Evolutionary conservation across 1,140 invertebrate species (phyloP), one percentile per base, ranked within the genome.

Genomic region (Bombus terrestris): DNA sequence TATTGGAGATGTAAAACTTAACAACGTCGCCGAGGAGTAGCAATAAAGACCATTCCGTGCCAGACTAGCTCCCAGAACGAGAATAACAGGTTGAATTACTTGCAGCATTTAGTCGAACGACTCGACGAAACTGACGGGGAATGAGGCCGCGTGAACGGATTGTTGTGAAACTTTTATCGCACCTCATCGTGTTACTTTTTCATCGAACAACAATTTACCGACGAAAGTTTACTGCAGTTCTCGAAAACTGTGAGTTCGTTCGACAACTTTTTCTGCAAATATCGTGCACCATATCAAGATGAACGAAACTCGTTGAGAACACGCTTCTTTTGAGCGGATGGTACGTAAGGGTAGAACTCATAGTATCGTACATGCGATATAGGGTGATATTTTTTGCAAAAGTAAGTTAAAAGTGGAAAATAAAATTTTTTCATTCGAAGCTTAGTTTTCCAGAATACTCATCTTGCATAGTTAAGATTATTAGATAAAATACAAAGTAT

Each of bases 1-100:
- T 77, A 84, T 86, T 28, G 72, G 22, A n/a, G 35, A 43, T 72
- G 82, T 89, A 89, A 86, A 89, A 89, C 82, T 89, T 89, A 86
- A 89, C 62, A 83, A 72, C 80, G 62, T 73, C 35, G 35, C 81
- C 69, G 69, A 28, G 35, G 28, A 47, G 47, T 28, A 43, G 35
- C 74, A 43, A 83, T 86, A 86, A 77, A 81, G 72, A 64, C 47
- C 84, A n/a, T 81, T 89, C 68, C 28, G 35, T 62, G 62, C 22
- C 6, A 74, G 25, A 59, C 25, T 76, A 76, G 81, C 74, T 64
- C 69, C 77, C 75, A 77, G 75, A 66, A 32, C 83, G 64, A 39
- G 79, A 79, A 89, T 89, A 86, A 89, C 74, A 37, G 53, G 28
- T 43, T n/a, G 75, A 69, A 86, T 64, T 43, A 75, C 53, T 18